Percentiles rank a stretch among this genome's conserved stretches.
phyloP scores from a whole-genome alignment of 2,797 vertebrate species.

The Chromobotia macracanthus region DNA sequence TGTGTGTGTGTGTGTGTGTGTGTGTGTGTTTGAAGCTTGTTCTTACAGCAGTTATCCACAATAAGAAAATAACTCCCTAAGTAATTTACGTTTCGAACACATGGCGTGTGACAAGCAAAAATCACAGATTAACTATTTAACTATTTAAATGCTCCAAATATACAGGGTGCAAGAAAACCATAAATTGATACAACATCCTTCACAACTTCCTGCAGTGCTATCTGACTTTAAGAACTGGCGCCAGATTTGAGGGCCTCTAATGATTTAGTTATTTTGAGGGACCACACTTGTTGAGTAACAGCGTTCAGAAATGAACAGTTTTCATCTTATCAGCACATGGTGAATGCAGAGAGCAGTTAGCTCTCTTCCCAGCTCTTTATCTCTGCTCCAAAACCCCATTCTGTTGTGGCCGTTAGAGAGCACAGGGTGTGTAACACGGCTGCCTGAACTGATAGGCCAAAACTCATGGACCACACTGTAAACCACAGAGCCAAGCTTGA shows the following conservation, averaged over 20 bases:
- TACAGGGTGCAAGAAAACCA: background rate
- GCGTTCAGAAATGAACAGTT: constrained; percentile 15
- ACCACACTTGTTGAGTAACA: constrained; percentile 3
- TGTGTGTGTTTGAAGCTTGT: no score
- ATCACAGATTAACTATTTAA: no score
- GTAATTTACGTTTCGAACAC: no score
- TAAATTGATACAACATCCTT: background rate
- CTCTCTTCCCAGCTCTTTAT: constrained; percentile 42
- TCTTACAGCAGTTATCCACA: no score
- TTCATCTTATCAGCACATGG: constrained; percentile 30
- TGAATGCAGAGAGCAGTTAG: background rate
- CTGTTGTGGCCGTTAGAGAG: constrained; percentile 26
- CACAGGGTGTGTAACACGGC: constrained; percentile 45
- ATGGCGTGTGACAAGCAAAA: background rate
- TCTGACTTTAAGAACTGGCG: background rate
- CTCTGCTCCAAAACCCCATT: constrained; percentile 35
- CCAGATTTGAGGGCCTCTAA: background rate
- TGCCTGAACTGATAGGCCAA: constrained; percentile 28
- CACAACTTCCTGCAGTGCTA: background rate
- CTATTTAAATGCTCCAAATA: background rate
- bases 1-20: no score
- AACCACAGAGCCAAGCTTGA: constrained; percentile 12
- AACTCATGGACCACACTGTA: background rate
- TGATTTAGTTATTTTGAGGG: background rate
- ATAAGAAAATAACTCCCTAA: background rate